Conservation (phyloP, 2,888 invertebrate species). For the Andrena dorsata region DNA sequence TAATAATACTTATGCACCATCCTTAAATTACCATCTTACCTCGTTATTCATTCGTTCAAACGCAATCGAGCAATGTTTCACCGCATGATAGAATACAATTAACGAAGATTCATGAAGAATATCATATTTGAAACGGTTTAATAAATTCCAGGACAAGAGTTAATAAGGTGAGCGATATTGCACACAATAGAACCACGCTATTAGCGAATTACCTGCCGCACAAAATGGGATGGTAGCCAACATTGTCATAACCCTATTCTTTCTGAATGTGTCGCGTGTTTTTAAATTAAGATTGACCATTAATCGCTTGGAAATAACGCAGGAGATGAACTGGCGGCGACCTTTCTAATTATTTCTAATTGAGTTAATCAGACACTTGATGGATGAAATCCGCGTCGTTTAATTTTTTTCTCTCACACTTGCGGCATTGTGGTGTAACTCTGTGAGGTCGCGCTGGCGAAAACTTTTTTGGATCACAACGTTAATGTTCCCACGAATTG, state of each 20-base stretch:
- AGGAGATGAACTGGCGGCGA: neutral
- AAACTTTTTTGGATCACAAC: too few species aligned
- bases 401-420: too few species aligned
- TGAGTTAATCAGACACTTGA: slow-evolving; percentile 1
- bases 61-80: too few species aligned
- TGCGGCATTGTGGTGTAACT: too few species aligned
- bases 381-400: neutral
- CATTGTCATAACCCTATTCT: slow-evolving; percentile 21
- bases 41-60: too few species aligned
- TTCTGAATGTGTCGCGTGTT: slow-evolving; percentile 1
- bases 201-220: slow-evolving; percentile 1
- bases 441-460: too few species aligned
- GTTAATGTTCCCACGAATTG: too few species aligned
- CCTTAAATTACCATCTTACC: too few species aligned
- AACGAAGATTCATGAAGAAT: too few species aligned
- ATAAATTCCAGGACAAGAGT: neutral
- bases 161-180: slow-evolving; percentile 21
- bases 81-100: too few species aligned
- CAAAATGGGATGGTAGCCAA: neutral
- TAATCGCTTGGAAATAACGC: neutral
- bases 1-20: too few species aligned
- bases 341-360: slow-evolving; percentile 30
- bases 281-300: slow-evolving; percentile 9
- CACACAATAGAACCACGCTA: slow-evolving; percentile 17
- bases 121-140: neutral